Evolutionary conservation across 1,140 invertebrate species (phyloP).

Genomic region (Batillaria attramentaria): DNA sequence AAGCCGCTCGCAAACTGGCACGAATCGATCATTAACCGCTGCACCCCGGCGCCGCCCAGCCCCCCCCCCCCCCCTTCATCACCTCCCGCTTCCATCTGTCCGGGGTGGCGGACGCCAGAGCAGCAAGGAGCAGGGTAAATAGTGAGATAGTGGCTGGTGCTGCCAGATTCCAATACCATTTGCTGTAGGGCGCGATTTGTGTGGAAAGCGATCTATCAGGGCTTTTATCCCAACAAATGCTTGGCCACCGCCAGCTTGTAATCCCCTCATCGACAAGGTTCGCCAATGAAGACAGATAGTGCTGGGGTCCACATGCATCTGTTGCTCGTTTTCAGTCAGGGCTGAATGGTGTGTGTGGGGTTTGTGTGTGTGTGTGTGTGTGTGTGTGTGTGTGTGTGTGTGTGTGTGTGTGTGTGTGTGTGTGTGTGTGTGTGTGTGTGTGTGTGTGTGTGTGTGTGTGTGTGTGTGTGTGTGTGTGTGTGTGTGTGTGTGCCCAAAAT

Average conservation of each 20-base stretch:
- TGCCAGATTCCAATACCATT: too few species aligned
- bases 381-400: conserved; percentile 4
- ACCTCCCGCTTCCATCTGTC: too few species aligned
- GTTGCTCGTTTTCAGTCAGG: background rate
- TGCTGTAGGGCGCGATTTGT: too few species aligned
- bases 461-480: background rate
- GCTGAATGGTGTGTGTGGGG: background rate
- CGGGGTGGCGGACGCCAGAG: too few species aligned
- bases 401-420: background rate
- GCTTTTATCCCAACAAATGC: background rate
- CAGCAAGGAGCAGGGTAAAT: too few species aligned
- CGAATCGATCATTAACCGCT: too few species aligned
- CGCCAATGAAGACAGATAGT: conserved; percentile 9
- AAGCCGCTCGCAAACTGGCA: too few species aligned
- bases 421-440: conserved; percentile 9
- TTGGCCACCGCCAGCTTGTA: background rate
- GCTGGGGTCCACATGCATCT: background rate
- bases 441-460: conserved; percentile 6
- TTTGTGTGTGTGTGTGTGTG: background rate
- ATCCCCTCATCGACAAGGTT: background rate
- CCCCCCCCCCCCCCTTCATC: background rate
- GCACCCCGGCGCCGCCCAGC: background rate
- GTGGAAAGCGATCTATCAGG: conserved; percentile 7
- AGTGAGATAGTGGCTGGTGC: too few species aligned
- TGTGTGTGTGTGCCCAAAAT: conserved; percentile 19